Percentiles rank a stretch among this genome's conserved stretches.
phyloP scores from a whole-genome alignment of 2,888 invertebrate species.

The Synanthedon formicaeformis region DNA sequence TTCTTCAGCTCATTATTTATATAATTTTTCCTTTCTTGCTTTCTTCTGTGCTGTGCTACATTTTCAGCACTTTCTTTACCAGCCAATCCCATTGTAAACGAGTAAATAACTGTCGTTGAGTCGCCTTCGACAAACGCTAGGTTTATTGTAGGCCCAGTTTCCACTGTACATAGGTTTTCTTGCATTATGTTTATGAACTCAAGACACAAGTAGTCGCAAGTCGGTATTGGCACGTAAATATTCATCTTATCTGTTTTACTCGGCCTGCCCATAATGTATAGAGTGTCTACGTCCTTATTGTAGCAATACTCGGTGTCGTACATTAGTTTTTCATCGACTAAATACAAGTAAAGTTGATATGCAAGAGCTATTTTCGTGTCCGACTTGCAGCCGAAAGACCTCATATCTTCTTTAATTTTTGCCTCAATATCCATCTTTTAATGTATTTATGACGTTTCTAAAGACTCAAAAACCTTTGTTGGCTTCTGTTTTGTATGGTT shows the following conservation, averaged over 20 bases:
- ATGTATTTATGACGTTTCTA: background rate
- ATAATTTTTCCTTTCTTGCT: slow-evolving; percentile 39
- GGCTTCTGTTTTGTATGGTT: background rate
- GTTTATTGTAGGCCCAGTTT: slow-evolving; percentile 49
- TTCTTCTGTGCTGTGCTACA: slow-evolving; percentile 23
- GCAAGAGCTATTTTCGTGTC: slow-evolving; percentile 49
- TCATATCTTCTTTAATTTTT: slow-evolving; percentile 58
- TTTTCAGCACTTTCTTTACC: slow-evolving; percentile 32
- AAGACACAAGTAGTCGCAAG: slow-evolving; percentile 37
- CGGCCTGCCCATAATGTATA: slow-evolving; percentile 54
- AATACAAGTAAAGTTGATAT: slow-evolving; percentile 49
- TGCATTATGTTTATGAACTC: slow-evolving; percentile 46
- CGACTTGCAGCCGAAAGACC: slow-evolving; percentile 48
- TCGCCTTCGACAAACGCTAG: slow-evolving; percentile 58
- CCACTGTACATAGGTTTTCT: slow-evolving; percentile 55
- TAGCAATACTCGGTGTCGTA: slow-evolving; percentile 61
- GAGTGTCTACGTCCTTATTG: slow-evolving; percentile 49
- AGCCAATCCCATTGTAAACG: slow-evolving; percentile 49
- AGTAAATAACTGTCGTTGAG: slow-evolving; percentile 54
- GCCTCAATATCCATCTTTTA: slow-evolving; percentile 46
- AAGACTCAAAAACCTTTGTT: background rate
- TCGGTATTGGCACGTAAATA: slow-evolving; percentile 54
- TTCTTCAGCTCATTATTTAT: slow-evolving; percentile 52
- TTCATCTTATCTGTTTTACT: slow-evolving; percentile 46
- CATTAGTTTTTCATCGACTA: slow-evolving; percentile 60